Base-by-base conservation (phyloP, 2,888 invertebrate species). In the Drosophila mimica region DNA sequence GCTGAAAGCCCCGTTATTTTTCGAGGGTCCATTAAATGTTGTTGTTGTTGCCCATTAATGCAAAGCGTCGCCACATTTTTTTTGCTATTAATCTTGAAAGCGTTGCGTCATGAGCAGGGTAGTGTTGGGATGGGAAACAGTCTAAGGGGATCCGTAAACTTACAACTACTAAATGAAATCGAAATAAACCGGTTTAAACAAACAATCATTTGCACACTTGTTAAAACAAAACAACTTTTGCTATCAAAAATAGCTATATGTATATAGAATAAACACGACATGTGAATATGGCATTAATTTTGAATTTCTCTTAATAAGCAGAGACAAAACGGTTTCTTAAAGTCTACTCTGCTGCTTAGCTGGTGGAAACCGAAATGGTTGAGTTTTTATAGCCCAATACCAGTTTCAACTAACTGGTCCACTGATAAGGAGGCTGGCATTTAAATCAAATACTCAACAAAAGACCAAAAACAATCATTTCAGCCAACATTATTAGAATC, bases 301-400 rank as follows among this genome's bases (percentile, higher is more conserved):
- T 59, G 43, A 59, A 20, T 46, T 46, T 8, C 43, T 20, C 20
- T 70, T 70, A 71, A 70, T 70, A 52, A 69, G 58, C 43, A 0
- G 51, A 25, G 5, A 13, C 17, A 20, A 9, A 20, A 53, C 25
- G 7, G 53, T 25, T 34, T 9, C 33, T 15, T 4, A 8, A 36
- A 25, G 20, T 46, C 15, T 13, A 38, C 38, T 31, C 5, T n/a
- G 57, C 33, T 25, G 56, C 25, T 43, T 15, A 49, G 43, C 63
- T 74, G 43, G 69, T 53, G 64, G 49, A 68, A 85, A 85, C 85
- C 78, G 78, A 60, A 78, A 49, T 54, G 66, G 40, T 76, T 89
- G 72, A 82, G 83, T 75, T 89, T 88, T 64, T 71, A 75, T 80
- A 71, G 82, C 88, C 69, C 20, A 48, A 74, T 78, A 84, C 88